Evolutionary conservation across 1,140 invertebrate genomes (phyloP), one percentile per base, ranked within the genome.

Genomic region (Diachasmimorpha longicaudata): DNA sequence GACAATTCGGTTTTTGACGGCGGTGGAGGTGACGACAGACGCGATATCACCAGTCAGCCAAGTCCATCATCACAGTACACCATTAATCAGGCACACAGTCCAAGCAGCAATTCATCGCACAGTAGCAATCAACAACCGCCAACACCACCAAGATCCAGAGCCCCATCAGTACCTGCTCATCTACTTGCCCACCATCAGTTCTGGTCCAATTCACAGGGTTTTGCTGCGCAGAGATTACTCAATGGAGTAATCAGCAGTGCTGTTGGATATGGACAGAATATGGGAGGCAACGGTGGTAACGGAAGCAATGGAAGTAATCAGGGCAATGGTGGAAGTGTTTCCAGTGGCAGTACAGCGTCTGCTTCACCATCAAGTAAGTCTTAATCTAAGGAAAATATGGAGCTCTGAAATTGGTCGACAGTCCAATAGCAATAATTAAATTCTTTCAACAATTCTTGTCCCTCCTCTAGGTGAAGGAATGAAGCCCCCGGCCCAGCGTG

Each of bases 401-500:
- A n/a, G n/a, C n/a, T n/a, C n/a, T n/a, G n/a, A n/a, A n/a, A n/a
- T n/a, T n/a, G n/a, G n/a, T n/a, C n/a, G n/a, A 42, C 9, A 52
- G 9, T n/a, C 48, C 48, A 52, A 52, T n/a, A n/a, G 48, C 48
- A 9, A 19, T n/a, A 9, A 19, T 19, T 52, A n/a, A 4, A 52
- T 4, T 19, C n/a, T n/a, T 46, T 46, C 44, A 46, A 9, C 48
- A 52, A 52, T 19, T 52, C 48, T 19, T 8, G 2, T 52, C 9
- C n/a, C 9, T 46, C n/a, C n/a, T 84, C 85, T 1, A 89, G 87
- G 83, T 77, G 86, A 89, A 81, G 84, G 85, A 66, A 90, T 90
- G 89, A 89, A 93, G 90, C 88, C 92, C 82, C 86, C 92, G 25
- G 90, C 89, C 77, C 90, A 89, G 68, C 85, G 88, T 80, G 89